phyloP scores from a whole-genome alignment of 2,888 invertebrate genomes.

The Noctua janthe region DNA sequence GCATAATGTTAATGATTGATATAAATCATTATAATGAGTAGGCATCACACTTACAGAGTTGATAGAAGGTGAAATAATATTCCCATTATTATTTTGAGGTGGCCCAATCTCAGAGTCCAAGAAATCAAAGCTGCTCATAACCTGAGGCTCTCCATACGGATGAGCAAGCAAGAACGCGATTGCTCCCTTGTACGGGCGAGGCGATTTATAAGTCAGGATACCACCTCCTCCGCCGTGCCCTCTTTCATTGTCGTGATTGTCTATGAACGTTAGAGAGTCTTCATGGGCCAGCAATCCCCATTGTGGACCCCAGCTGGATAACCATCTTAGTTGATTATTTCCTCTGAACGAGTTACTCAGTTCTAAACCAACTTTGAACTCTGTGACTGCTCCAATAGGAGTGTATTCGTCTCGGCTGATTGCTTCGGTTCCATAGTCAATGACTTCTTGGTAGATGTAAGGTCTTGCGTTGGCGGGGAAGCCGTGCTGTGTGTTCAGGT shows the following conservation, averaged over 20 bases:
- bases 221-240: slow-evolving; percentile 90
- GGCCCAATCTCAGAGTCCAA: slow-evolving; percentile 91
- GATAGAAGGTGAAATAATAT: slow-evolving; percentile 92
- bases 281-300: slow-evolving; percentile 91
- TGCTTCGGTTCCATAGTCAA: slow-evolving; percentile 91
- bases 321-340: slow-evolving; percentile 90
- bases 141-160: slow-evolving; percentile 94
- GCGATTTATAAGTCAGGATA: slow-evolving; percentile 91
- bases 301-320: slow-evolving; percentile 91
- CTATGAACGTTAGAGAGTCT: slow-evolving; percentile 93
- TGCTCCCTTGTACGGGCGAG: slow-evolving; percentile 93
- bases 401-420: slow-evolving; percentile 89
- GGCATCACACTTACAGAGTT: slow-evolving; percentile 84
- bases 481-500: slow-evolving; percentile 91
- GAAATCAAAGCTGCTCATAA: slow-evolving; percentile 97
- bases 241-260: slow-evolving; percentile 96
- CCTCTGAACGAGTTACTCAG: slow-evolving; percentile 83
- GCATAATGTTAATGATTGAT: neutral
- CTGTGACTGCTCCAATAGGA: slow-evolving; percentile 92
- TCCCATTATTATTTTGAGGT: slow-evolving; percentile 91
- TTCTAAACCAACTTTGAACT: slow-evolving; percentile 88
- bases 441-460: slow-evolving; percentile 94
- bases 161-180: slow-evolving; percentile 96
- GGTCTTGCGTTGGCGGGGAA: slow-evolving; percentile 92
- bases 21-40: neutral